A percentile compares a stretch with the other conserved stretches of the same genome.
Evolutionary conservation across 2,888 invertebrate species (phyloP).

Genomic region (Brachypalpus laphriformis): DNA sequence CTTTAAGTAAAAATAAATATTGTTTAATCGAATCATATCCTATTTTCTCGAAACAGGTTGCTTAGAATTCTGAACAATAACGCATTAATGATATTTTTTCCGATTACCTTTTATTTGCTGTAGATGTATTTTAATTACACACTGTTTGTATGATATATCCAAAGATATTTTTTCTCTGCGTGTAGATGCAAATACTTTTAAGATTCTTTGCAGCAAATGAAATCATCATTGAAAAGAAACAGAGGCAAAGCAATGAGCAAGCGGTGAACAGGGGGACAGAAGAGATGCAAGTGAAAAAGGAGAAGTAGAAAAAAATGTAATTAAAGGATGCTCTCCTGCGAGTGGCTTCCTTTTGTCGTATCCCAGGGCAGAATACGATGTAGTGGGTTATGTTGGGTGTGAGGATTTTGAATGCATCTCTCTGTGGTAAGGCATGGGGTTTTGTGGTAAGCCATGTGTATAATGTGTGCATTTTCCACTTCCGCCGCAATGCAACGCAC

Average conservation of each 20-base stretch:
- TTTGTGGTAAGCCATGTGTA: constrained; percentile 62
- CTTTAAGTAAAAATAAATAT: too few relatives aligned
- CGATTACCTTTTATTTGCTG: too few relatives aligned
- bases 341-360: constrained; percentile 65
- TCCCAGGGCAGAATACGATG: background rate
- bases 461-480: constrained; percentile 58
- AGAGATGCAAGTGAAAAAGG: background rate
- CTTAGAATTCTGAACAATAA: too few relatives aligned
- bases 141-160: too few relatives aligned
- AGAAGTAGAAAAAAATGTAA: constrained; percentile 52
- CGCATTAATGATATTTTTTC: too few relatives aligned
- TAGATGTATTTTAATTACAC: too few relatives aligned
- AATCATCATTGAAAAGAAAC: constrained; percentile 63
- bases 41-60: too few relatives aligned
- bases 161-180: too few relatives aligned
- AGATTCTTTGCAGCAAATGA: constrained; percentile 56
- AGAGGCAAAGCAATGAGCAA: constrained; percentile 7
- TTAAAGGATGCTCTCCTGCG: constrained; percentile 61
- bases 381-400: background rate
- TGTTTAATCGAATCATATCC: too few relatives aligned
- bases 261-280: background rate
- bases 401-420: background rate
- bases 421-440: constrained; percentile 13
- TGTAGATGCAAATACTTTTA: constrained; percentile 46
- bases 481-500: constrained; percentile 49